phyloP scores from a whole-genome alignment of 2,113 vertebrate genomes.

The Jaculus jaculus region DNA sequence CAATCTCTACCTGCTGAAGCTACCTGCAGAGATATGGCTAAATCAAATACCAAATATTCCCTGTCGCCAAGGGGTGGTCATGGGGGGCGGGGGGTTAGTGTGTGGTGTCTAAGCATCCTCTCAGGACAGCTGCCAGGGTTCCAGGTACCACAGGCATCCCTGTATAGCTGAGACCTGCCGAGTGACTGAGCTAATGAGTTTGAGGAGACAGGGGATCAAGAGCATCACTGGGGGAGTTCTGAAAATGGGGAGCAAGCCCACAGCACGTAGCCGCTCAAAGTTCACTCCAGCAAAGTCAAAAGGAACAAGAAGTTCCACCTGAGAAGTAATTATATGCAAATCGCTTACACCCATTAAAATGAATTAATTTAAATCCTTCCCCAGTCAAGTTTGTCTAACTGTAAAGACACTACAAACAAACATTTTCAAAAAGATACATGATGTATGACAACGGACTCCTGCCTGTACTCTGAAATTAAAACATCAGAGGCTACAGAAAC shows the following conservation, averaged over 20 bases:
- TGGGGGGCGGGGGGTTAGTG: rapidly evolving
- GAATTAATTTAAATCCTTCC: conserved; percentile 6
- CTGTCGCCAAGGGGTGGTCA: not conserved
- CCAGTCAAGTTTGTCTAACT: not conserved
- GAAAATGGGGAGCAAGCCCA: not conserved
- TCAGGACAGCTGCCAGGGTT: not conserved
- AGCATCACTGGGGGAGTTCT: not conserved
- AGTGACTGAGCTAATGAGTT: conserved; percentile 53
- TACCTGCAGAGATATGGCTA: not conserved
- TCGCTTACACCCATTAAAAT: not conserved
- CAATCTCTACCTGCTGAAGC: not conserved
- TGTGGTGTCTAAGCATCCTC: not conserved
- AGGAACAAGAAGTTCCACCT: conserved; percentile 50
- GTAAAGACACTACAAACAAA: not conserved
- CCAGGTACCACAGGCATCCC: not conserved
- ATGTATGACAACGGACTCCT: conserved; percentile 44
- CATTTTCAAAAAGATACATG: conserved; percentile 60
- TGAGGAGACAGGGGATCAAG: conserved; percentile 41
- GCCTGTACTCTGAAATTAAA: conserved; percentile 62
- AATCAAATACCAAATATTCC: not conserved
- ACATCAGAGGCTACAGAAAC: conserved; percentile 60
- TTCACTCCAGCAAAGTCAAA: conserved; percentile 63
- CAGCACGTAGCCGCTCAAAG: not conserved
- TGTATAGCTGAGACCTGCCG: conserved; percentile 41
- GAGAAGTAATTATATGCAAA: conserved; percentile 37